Conservation (phyloP, 2,113 vertebrate genomes). For the Callopanchax toddi region DNA sequence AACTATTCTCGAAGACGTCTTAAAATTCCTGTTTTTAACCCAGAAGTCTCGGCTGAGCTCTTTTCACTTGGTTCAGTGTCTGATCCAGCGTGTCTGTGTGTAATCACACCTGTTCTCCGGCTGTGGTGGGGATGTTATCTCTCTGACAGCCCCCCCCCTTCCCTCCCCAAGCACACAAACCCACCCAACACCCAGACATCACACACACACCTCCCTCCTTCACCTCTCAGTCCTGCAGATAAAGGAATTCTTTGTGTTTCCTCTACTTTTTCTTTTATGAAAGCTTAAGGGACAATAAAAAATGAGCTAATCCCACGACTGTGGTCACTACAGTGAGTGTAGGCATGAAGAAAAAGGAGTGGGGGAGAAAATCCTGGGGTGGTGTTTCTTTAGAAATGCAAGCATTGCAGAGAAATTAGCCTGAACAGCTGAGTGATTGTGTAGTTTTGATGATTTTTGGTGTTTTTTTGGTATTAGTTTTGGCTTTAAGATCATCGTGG, state of each 20-base stretch:
- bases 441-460: no score
- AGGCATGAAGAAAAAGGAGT: neutral
- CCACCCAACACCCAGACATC: conserved; percentile 27
- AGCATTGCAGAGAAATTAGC: no score
- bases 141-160: conserved; percentile 43
- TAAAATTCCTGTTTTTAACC: neutral
- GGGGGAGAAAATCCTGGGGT: no score
- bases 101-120: conserved; percentile 76
- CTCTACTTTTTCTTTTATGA: conserved; percentile 6
- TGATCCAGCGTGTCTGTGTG: conserved; percentile 43
- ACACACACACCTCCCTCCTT: conserved; percentile 24
- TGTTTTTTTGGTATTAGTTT: no score
- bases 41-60: neutral
- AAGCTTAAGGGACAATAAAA: conserved; percentile 11
- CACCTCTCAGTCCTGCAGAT: conserved; percentile 37
- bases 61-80: conserved; percentile 9
- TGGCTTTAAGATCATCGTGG: no score
- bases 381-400: conserved; percentile 28
- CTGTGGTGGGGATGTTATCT: conserved; percentile 65
- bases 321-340: conserved; percentile 9
- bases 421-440: no score
- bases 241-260: conserved; percentile 60
- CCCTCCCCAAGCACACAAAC: conserved; percentile 3
- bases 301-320: conserved; percentile 22
- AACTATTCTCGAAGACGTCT: neutral